Percentiles rank a stretch among this genome's conserved stretches.
Evolutionary conservation across 2,797 vertebrate genomes (phyloP).

Genomic region (Acipenser transmontanus): DNA sequence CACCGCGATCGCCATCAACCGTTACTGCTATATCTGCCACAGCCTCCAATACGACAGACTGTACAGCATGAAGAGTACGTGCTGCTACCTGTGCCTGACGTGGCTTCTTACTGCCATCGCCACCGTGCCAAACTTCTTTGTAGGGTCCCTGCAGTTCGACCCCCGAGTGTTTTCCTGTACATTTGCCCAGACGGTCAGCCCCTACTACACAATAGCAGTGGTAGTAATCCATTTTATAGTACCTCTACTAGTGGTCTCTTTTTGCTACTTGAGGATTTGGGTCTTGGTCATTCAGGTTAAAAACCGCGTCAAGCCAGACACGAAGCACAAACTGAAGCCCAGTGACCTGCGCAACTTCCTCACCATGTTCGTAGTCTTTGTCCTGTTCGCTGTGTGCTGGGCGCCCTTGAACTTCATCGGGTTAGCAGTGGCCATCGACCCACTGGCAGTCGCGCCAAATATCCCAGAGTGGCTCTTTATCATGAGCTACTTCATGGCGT

Average conservation of each 20-base stretch:
- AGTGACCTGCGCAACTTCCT: conserved; percentile 83
- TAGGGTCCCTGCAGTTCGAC: conserved; percentile 81
- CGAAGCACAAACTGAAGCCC: conserved; percentile 66
- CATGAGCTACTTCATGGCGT: conserved; percentile 84
- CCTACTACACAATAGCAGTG: conserved; percentile 73
- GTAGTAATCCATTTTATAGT: conserved; percentile 83
- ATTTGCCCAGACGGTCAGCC: conserved; percentile 76
- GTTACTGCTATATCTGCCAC: conserved; percentile 94
- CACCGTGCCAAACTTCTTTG: conserved; percentile 82
- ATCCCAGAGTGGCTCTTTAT: conserved; percentile 89
- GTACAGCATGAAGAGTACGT: conserved; percentile 81
- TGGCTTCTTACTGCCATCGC: conserved; percentile 78
- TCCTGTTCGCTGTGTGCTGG: conserved; percentile 88
- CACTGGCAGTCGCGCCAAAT: conserved; percentile 62
- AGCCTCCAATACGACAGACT: conserved; percentile 79
- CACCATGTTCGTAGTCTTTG: conserved; percentile 92
- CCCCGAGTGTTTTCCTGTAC: conserved; percentile 84
- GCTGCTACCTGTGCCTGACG: conserved; percentile 74
- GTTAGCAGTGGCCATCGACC: conserved; percentile 78
- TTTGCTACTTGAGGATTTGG: conserved; percentile 88
- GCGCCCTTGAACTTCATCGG: conserved; percentile 84
- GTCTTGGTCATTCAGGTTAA: conserved; percentile 81
- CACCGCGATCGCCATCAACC: conserved; percentile 84
- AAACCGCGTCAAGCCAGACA: conserved; percentile 72
- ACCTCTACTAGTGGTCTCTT: conserved; percentile 75